Base-by-base conservation (phyloP, 2,113 vertebrate species). In the Mellivora capensis region DNA sequence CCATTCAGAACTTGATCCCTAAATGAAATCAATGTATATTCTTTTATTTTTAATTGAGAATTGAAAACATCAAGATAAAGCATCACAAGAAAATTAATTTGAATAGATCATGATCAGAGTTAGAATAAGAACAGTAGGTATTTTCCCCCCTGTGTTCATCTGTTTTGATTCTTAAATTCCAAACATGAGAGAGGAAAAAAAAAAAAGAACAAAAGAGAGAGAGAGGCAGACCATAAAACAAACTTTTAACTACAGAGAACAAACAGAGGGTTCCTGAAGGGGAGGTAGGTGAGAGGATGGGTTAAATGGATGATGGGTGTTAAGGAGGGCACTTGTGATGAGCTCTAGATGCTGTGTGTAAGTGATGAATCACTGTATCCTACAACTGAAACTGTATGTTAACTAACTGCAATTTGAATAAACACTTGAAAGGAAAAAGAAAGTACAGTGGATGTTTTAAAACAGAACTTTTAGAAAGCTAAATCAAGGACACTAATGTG, bases 401-500 rank as follows among this genome's bases (percentile, higher is more conserved):
- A 69, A 69, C 64, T 69, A 69, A n/a, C 5, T 69, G 31, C 15
- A n/a, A 69, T 69, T 69, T 69, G 31, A 69, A n/a, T 17, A 69
- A 67, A 69, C 34, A 69, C 34, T 69, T n/a, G 15, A 15, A 69
- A 69, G 64, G 62, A 64, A n/a, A 69, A 69, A 69, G 15, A n/a
- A 69, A n/a, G 31, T 69, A 69, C 34, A 67, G 15, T n/a, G 34
- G 34, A 15, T 69, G n/a, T 69, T 34, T 77, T 62, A 69, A 69
- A 90, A 64, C 27, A 77, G 64, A 72, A 74, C 79, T 95, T 93
- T 31, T 93, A 25, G 87, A 80, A 62, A 97, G 77, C 23, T 39
- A 74, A 44, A 64, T 44, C 52, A 39, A 1, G 11, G 64, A 85
- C 0, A 4, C 86, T 92, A 91, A 62, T 80, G 12, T 42, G 94